A percentile compares a stretch with the other conserved stretches of the same genome.
Conservation (phyloP, 2,888 invertebrate genomes). For the Orgyia antiqua region DNA sequence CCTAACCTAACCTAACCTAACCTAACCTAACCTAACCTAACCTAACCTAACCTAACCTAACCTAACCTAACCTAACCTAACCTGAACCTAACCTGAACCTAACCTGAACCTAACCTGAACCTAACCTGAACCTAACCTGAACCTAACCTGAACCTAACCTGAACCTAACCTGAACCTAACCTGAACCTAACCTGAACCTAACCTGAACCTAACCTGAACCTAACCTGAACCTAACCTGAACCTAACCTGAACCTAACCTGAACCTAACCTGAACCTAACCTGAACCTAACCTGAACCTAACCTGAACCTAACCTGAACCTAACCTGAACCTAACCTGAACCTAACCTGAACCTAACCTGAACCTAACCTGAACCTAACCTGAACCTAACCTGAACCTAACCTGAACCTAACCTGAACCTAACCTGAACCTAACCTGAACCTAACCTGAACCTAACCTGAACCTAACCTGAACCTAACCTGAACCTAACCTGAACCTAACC, state of each 20-base stretch:
- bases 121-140: constrained; percentile 13
- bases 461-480: too few relatives aligned
- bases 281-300: constrained; percentile 14
- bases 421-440: constrained; percentile 19
- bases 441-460: constrained; percentile 17
- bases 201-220: constrained; percentile 18
- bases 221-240: constrained; percentile 15
- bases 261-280: constrained; percentile 15
- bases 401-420: constrained; percentile 20
- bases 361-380: constrained; percentile 19
- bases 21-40: constrained; percentile 14
- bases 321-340: constrained; percentile 16
- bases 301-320: constrained; percentile 14
- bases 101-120: constrained; percentile 13
- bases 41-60: constrained; percentile 16
- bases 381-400: constrained; percentile 18
- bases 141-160: constrained; percentile 15
- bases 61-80: constrained; percentile 19
- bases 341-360: constrained; percentile 18
- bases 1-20: constrained; percentile 13
- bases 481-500: too few relatives aligned
- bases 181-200: constrained; percentile 17
- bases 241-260: constrained; percentile 14
- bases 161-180: constrained; percentile 18
- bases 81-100: constrained; percentile 15